phyloP scores from a whole-genome alignment of 1,140 invertebrate genomes.

The Oreohelix idahoensis region DNA sequence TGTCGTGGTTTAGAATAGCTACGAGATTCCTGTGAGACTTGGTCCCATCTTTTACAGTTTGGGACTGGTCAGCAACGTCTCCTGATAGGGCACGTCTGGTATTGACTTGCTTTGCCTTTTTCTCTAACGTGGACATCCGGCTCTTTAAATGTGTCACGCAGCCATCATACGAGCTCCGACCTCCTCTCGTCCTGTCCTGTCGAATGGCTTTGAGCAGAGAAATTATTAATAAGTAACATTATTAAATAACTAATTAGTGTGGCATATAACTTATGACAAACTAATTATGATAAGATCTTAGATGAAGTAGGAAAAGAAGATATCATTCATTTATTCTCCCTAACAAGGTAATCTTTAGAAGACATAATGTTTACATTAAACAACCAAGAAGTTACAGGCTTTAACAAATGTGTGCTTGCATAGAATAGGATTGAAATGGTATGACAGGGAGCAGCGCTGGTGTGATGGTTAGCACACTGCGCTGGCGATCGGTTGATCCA shows the following conservation, averaged over 20 bases:
- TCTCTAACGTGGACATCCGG: constrained; percentile 45
- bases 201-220: constrained; percentile 83
- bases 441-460: too few relatives aligned
- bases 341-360: too few relatives aligned
- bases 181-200: constrained; percentile 93
- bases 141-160: constrained; percentile 64
- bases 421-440: too few relatives aligned
- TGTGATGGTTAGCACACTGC: too few relatives aligned
- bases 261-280: too few relatives aligned
- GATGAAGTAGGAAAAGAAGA: too few relatives aligned
- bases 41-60: constrained; percentile 33
- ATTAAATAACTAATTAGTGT: not conserved
- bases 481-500: too few relatives aligned
- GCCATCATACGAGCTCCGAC: constrained; percentile 88
- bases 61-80: not conserved
- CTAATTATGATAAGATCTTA: too few relatives aligned
- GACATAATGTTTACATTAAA: too few relatives aligned
- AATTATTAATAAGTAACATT: not conserved
- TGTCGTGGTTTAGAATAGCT: constrained; percentile 59
- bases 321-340: too few relatives aligned
- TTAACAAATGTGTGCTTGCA: too few relatives aligned
- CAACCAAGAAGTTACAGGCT: too few relatives aligned
- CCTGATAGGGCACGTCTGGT: not conserved
- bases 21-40: constrained; percentile 58
- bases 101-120: constrained; percentile 37